Base-by-base conservation (phyloP, 2,113 vertebrate genomes). In the Nematolebias whitei region DNA sequence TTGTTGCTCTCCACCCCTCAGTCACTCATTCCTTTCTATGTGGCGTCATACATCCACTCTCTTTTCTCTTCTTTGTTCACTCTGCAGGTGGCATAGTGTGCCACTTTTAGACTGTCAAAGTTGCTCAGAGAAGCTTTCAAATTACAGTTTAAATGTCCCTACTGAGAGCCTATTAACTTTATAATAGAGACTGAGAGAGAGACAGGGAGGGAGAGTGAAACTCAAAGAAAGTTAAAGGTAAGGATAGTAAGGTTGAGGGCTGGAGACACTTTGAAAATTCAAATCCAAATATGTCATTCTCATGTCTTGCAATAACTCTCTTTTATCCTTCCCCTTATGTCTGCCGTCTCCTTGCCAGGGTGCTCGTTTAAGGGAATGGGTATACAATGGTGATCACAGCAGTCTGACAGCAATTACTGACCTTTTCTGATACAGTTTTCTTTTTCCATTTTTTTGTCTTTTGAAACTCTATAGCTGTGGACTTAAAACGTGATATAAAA, bases 51-150 rank as follows among this genome's bases (percentile, higher is more conserved):
- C 63, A 61, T 85, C 67, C 53, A 38, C 54, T 43, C 52, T 73
- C 14, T 70, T 60, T 71, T 24, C 40, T 43, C 56, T 60, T 39
- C 5, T 82, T 79, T 81, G 70, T 58, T 85, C 23, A 2, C 80
- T 75, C 76, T 29, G 75, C 79, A 80, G 76, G 87, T 80, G 82
- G 82, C 53, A 54, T 60, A 8, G 68, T 74, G 62, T 70, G 68
- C 60, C 68, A 82, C 79, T 80, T 89, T 80, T 45, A 82, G 73
- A 65, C 75, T 83, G 83, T 86, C 85, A 85, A 82, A 82, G 74
- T 80, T 74, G 73, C 55, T 86, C 64, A 67, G 68, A 61, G 68
- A 82, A 77, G 72, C 80, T 79, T 87, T 84, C 73, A 81, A 80
- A 87, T 80, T 85, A 79, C 80, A 86, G 62, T 81, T 80, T 68